phyloP scores from a whole-genome alignment of 2,888 invertebrate genomes.

The Lasioglossum leucozonium region DNA sequence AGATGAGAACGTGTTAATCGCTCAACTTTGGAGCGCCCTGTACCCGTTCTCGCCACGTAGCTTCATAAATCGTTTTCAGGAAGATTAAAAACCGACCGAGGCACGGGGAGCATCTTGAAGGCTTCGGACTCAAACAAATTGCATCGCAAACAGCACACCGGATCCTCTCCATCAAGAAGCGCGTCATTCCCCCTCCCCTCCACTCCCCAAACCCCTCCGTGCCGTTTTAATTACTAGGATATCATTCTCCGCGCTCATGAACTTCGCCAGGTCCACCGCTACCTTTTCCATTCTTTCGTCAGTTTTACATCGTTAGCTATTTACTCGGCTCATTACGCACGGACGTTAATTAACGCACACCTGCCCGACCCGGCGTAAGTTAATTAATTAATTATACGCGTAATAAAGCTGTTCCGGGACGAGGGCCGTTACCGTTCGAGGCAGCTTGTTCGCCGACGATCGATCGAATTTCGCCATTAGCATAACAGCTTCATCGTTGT shows the following conservation, averaged over 20 bases:
- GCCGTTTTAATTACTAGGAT: constrained; percentile 43
- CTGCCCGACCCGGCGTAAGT: constrained; percentile 38
- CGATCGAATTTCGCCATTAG: constrained; percentile 60
- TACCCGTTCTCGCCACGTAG: background rate
- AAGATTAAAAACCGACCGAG: constrained; percentile 25
- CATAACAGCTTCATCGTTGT: constrained; percentile 55
- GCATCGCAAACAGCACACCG: constrained; percentile 9
- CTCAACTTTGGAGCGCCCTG: constrained; percentile 3
- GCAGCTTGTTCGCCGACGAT: constrained; percentile 45
- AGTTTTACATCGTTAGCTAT: constrained; percentile 47
- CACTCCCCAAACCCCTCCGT: background rate
- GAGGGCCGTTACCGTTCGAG: constrained; percentile 51
- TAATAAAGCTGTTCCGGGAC: constrained; percentile 61
- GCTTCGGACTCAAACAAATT: constrained; percentile 2
- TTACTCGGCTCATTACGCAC: constrained; percentile 56
- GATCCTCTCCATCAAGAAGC: constrained; percentile 1
- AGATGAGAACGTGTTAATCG: background rate
- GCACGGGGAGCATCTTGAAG: constrained; percentile 5
- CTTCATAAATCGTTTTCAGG: constrained; percentile 1
- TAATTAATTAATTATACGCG: constrained; percentile 65
- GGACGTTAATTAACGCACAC: constrained; percentile 60
- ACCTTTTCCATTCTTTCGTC: constrained; percentile 26
- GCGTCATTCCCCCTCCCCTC: background rate
- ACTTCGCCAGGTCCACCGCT: background rate
- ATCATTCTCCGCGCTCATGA: background rate